A percentile compares a stretch with the other conserved stretches of the same genome.
phyloP scores from a whole-genome alignment of 2,113 vertebrate genomes.

The Lota lota region DNA sequence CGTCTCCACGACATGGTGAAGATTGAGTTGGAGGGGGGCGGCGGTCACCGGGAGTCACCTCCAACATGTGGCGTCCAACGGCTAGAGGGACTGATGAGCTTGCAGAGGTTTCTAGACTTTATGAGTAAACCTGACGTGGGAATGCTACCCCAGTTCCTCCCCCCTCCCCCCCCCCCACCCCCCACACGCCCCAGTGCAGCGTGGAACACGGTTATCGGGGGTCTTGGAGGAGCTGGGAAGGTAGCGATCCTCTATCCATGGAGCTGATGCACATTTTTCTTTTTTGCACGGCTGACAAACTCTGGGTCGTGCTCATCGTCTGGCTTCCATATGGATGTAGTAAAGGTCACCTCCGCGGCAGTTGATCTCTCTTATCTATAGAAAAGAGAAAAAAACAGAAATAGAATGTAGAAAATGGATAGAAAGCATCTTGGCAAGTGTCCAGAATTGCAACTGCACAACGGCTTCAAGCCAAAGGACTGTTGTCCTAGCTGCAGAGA shows the following conservation, averaged over 20 bases:
- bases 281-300: constrained; percentile 50
- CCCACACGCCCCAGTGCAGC: constrained; percentile 72
- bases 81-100: constrained; percentile 64
- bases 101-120: constrained; percentile 39
- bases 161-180: background rate
- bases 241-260: constrained; percentile 37
- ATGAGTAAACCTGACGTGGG: constrained; percentile 25
- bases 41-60: constrained; percentile 62
- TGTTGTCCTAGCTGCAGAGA: constrained; percentile 28
- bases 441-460: constrained; percentile 11
- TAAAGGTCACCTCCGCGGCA: constrained; percentile 39
- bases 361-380: constrained; percentile 55
- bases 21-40: constrained; percentile 62
- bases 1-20: constrained; percentile 98
- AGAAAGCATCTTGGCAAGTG: constrained; percentile 21
- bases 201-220: constrained; percentile 37
- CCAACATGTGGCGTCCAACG: constrained; percentile 69
- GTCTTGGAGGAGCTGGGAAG: constrained; percentile 73
- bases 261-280: constrained; percentile 39
- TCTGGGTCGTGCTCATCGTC: constrained; percentile 46
- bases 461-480: constrained; percentile 31
- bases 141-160: background rate
- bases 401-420: too few relatives aligned
- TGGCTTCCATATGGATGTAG: constrained; percentile 51
- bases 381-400: constrained; percentile 38